Evolutionary conservation across 2,888 invertebrate species (phyloP).

Genomic region (Beris morrisii): DNA sequence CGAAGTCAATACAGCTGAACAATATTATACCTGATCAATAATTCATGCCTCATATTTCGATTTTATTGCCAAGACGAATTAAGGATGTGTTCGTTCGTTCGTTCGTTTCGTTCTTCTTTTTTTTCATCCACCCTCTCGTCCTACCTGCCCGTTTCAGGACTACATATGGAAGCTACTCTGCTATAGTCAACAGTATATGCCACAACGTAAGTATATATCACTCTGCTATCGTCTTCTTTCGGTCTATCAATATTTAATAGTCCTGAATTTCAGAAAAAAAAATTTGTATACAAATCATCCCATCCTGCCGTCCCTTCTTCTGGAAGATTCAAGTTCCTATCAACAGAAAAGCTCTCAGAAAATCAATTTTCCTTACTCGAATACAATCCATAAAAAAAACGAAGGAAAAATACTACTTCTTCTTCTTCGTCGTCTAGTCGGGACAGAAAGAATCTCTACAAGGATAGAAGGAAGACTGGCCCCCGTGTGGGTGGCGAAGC

Average conservation of each 20-base stretch:
- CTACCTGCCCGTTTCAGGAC: neutral
- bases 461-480: no score
- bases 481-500: no score
- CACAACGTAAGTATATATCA: conserved; percentile 8
- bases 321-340: conserved; percentile 14
- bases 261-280: conserved; percentile 32
- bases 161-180: conserved; percentile 1
- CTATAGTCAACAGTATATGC: neutral
- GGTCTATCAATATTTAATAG: conserved; percentile 38
- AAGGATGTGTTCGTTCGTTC: conserved; percentile 27
- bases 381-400: conserved; percentile 26
- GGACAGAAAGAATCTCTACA: no score
- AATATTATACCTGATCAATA: conserved; percentile 29
- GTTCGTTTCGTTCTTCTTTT: conserved; percentile 7
- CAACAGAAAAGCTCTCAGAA: conserved; percentile 27
- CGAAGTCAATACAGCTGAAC: conserved; percentile 15
- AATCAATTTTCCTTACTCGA: conserved; percentile 30
- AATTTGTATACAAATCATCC: conserved; percentile 36
- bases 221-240: conserved; percentile 1
- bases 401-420: no score
- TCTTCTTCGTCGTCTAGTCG: no score
- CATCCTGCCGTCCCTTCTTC: conserved; percentile 5
- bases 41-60: conserved; percentile 31
- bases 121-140: neutral
- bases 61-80: conserved; percentile 32